phyloP scores from a whole-genome alignment of 1,140 invertebrate genomes.

The Nasonia vitripennis region DNA sequence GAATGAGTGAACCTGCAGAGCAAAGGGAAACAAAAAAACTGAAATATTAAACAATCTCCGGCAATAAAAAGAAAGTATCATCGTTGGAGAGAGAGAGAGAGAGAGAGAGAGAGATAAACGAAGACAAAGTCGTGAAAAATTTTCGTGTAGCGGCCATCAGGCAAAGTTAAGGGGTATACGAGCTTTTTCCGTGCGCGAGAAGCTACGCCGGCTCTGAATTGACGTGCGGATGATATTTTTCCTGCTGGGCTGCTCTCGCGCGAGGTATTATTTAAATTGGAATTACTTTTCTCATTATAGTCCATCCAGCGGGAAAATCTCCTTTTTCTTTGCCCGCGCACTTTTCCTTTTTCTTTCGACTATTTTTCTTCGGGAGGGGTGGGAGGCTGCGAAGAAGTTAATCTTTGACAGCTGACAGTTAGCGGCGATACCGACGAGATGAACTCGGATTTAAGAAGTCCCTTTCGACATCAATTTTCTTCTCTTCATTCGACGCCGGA shows the following conservation, averaged over 20 bases:
- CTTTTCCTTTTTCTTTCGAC: not conserved
- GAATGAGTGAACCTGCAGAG: not conserved
- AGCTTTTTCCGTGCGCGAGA: not conserved
- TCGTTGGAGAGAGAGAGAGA: not conserved
- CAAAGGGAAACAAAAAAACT: not conserved
- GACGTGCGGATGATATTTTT: constrained; percentile 69
- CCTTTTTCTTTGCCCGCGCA: constrained; percentile 61
- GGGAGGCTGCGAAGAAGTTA: constrained; percentile 53
- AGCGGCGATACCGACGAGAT: constrained; percentile 31
- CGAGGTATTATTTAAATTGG: constrained; percentile 74
- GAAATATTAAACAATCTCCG: not conserved
- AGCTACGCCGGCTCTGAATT: not conserved
- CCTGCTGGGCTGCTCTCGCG: constrained; percentile 57
- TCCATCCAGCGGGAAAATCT: constrained; percentile 72
- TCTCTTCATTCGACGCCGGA: not conserved
- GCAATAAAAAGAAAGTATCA: not conserved
- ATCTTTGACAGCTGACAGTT: constrained; percentile 67
- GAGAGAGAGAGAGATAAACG: not conserved
- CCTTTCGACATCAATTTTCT: constrained; percentile 11
- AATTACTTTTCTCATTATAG: constrained; percentile 76
- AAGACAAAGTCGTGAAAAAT: constrained; percentile 22
- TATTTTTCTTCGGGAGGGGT: constrained; percentile 53
- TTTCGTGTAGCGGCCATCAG: constrained; percentile 29
- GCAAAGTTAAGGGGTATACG: constrained; percentile 13
- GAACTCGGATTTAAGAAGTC: constrained; percentile 22